A percentile compares a stretch with the other conserved stretches of the same genome.
Conservation (phyloP, 1,140 invertebrate genomes). For the Pachyrhynchus sulphureomaculatus region DNA sequence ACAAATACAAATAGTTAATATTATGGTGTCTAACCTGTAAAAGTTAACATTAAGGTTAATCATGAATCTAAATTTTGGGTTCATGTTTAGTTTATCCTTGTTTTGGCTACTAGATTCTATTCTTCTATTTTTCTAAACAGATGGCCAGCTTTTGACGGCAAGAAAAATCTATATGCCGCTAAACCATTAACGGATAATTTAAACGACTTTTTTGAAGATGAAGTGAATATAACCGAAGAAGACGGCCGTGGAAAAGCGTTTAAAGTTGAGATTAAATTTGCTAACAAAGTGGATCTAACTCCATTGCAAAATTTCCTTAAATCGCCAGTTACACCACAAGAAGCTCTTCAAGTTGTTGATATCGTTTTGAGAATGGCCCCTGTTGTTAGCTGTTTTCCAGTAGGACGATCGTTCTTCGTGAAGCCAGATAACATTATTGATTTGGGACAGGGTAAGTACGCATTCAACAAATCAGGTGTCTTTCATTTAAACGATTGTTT, state of each 20-base stretch:
- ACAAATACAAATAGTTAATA: no score
- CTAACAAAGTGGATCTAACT: constrained; percentile 44
- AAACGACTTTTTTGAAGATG: constrained; percentile 31
- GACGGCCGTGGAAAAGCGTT: constrained; percentile 58
- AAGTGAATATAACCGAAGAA: constrained; percentile 47
- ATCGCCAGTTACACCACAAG: constrained; percentile 56
- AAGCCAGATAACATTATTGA: constrained; percentile 38
- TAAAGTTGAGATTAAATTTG: constrained; percentile 61
- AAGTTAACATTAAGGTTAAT: no score
- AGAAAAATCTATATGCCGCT: constrained; percentile 63
- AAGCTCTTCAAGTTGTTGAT: constrained; percentile 76
- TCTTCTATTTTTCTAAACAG: no score
- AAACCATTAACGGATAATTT: constrained; percentile 29
- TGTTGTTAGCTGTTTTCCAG: constrained; percentile 49
- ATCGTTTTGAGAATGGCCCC: constrained; percentile 72
- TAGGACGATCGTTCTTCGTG: constrained; percentile 52
- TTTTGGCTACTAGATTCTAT: no score
- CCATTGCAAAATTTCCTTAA: constrained; percentile 28
- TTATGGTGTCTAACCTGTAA: no score
- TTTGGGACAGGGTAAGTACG: constrained; percentile 32
- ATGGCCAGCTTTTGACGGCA: constrained; percentile 68
- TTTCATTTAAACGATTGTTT: no score
- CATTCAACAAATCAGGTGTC: no score
- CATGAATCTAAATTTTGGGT: no score
- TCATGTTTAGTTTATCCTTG: no score